These are phyloP conservation scores for Calonectris borealis DNA, from an alignment of 2,113 vertebrate genomes.

Conservation along the genomic window DNA sequence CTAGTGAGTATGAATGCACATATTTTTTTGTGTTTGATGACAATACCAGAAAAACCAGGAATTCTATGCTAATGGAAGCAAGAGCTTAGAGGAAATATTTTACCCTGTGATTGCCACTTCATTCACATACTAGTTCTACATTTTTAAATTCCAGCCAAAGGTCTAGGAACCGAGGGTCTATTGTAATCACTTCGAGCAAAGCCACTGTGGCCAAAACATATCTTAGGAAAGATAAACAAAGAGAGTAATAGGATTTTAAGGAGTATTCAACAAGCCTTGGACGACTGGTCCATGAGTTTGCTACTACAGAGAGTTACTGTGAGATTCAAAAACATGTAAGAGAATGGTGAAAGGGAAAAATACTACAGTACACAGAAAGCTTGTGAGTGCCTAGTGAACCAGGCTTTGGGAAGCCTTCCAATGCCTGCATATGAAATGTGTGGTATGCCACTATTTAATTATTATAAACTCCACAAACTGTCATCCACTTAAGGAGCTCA, in stretches of 20 bases:
- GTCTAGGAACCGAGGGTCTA: neutral
- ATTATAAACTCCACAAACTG: neutral
- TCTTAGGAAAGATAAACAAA: neutral
- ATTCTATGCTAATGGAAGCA: neutral
- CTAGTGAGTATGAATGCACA: neutral
- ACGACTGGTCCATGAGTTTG: neutral
- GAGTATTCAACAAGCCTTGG: neutral
- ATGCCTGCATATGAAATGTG: neutral
- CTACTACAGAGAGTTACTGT: neutral
- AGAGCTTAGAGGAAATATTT: neutral
- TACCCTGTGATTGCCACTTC: neutral
- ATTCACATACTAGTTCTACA: neutral
- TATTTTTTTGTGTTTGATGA: neutral
- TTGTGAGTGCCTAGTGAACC: neutral
- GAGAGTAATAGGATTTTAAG: neutral
- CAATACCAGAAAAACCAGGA: neutral
- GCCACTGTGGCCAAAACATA: neutral
- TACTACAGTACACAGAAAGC: neutral
- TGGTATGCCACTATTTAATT: neutral
- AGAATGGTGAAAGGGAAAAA: neutral
- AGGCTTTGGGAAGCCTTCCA: neutral
- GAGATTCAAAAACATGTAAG: neutral
- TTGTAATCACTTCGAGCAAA: neutral
- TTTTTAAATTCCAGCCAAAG: neutral
- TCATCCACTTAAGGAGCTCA: neutral